Base-by-base conservation (phyloP, 1,140 invertebrate species). In the Caerostris extrusa region DNA sequence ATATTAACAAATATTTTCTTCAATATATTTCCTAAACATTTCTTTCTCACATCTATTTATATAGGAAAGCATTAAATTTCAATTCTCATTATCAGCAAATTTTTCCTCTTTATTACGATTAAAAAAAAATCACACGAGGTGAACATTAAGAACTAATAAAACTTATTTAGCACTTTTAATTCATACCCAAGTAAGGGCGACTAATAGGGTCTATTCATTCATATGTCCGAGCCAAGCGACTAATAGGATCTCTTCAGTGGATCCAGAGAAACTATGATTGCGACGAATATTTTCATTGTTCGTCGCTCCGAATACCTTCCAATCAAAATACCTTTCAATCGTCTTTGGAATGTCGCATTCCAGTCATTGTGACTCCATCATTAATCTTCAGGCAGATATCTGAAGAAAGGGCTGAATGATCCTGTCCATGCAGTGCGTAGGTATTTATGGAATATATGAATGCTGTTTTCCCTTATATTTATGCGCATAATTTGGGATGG, bases 321-420 rank as follows among this genome's bases (percentile, higher is more conserved):
- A 55, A 58, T 83, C 82, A 17, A 83, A 57, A 83, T 19, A 14
- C 82, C 17, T 83, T 12, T 5, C 82, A 34, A n/a, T 83, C n/a
- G 55, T 83, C 82, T 56, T 57, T 56, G 56, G 82, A 83, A 83
- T 56, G 82, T 83, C 56, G 82, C 82, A 58, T 83, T 83, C 82
- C 55, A n/a, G 8, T 57, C 56, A 58, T n/a, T 34, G 19, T 14
- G 55, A 19, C 53, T 7, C n/a, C 82, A 56, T 19, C 56, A 83
- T 56, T 34, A 71, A 71, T 71, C 69, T 71, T 71, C 69, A 6
- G 17, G 5, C 10, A 34, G 34, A 50, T 14, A 50, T 14, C 3
- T 8, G 10, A 77, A 77, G 71, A 77, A 77, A 77, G 71, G 12
- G 14, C 8, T 50, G 71, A 7, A 77, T 77, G 34, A 7, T 50